Evolutionary conservation across 2,888 invertebrate genomes (phyloP).

Genomic region (Lymantria monacha): DNA sequence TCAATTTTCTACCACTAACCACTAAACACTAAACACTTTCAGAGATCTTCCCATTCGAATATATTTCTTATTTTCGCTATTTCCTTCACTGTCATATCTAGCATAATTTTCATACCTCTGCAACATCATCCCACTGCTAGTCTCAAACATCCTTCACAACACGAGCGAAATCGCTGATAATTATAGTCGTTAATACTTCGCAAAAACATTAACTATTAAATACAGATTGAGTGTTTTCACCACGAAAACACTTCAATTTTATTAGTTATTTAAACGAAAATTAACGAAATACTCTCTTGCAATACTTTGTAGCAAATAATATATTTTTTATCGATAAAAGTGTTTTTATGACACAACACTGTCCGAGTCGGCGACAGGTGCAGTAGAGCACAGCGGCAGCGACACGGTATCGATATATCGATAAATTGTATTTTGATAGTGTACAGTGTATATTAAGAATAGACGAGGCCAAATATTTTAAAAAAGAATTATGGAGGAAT

Average conservation of each 20-base stretch:
- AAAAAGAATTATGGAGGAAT: background rate
- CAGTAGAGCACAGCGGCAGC: conserved; percentile 43
- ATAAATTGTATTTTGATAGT: conserved; percentile 65
- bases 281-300: conserved; percentile 6
- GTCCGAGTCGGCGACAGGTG: conserved; percentile 63
- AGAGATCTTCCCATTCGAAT: too few species aligned
- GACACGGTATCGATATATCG: conserved; percentile 57
- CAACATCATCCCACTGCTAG: too few species aligned
- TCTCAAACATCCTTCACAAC: too few species aligned
- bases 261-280: conserved; percentile 13
- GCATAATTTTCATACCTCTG: too few species aligned
- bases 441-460: conserved; percentile 34
- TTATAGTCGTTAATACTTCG: too few species aligned
- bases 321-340: conserved; percentile 41
- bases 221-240: background rate
- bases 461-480: conserved; percentile 32
- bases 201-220: too few species aligned
- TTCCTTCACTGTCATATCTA: too few species aligned
- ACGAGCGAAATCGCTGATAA: too few species aligned
- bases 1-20: too few species aligned
- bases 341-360: conserved; percentile 44
- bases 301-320: conserved; percentile 15
- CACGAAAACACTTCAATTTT: background rate
- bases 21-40: too few species aligned
- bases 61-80: too few species aligned